Percentiles rank a stretch among this genome's conserved stretches.
These are phyloP conservation scores for Zaprionus africanus DNA, from an alignment of 1,140 invertebrate species.

Conservation along the genomic window DNA sequence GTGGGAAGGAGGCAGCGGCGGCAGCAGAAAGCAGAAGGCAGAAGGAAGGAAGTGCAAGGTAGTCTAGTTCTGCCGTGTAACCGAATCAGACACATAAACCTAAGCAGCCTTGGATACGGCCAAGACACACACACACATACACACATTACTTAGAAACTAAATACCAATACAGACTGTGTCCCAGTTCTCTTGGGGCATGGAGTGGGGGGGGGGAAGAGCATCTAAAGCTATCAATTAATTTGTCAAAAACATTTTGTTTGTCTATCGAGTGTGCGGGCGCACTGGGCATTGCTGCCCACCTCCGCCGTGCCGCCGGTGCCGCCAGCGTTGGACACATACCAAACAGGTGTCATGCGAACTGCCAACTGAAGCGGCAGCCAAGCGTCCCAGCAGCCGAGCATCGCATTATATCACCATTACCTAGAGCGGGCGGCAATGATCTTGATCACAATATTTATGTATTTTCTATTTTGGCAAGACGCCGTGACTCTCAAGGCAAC, in stretches of 20 bases:
- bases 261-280: neutral
- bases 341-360: constrained; percentile 37
- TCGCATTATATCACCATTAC: constrained; percentile 37
- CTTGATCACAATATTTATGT: constrained; percentile 79
- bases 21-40: constrained; percentile 21
- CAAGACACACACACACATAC: constrained; percentile 2
- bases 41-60: constrained; percentile 60
- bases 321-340: constrained; percentile 20
- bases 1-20: neutral
- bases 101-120: constrained; percentile 64
- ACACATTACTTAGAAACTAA: neutral
- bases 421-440: constrained; percentile 63
- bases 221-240: constrained; percentile 25
- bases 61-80: constrained; percentile 45
- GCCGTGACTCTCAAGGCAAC: constrained; percentile 72
- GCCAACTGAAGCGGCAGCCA: constrained; percentile 16
- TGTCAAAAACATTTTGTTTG: constrained; percentile 10
- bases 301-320: too few relatives aligned
- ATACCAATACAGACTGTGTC: too few relatives aligned
- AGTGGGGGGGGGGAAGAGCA: neutral
- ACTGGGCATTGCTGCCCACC: neutral
- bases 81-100: constrained; percentile 45
- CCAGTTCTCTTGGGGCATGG: neutral
- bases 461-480: constrained; percentile 77
- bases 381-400: constrained; percentile 16